These are phyloP conservation scores for Noturus placidus DNA, from an alignment of 2,113 vertebrate species.

Conservation along the genomic window DNA sequence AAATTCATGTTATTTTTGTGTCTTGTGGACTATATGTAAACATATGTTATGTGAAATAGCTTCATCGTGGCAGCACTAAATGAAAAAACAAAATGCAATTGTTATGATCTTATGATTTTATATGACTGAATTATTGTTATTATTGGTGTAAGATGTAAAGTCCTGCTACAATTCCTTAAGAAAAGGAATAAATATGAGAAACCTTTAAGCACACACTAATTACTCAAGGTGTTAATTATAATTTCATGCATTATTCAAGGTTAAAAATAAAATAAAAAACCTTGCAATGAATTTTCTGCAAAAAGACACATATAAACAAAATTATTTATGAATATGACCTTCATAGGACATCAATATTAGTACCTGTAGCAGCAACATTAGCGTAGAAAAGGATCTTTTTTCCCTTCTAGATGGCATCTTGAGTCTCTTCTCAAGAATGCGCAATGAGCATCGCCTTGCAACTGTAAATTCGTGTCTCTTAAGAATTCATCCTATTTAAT, in stretches of 20 bases:
- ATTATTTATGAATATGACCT: not conserved
- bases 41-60: too few species aligned
- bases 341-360: not conserved
- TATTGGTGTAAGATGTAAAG: not conserved
- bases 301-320: not conserved
- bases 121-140: too few species aligned
- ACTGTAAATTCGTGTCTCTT: conserved; percentile 40
- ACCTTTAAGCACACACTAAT: not conserved
- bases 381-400: not conserved
- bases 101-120: too few species aligned
- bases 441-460: conserved; percentile 39
- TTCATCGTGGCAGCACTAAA: too few species aligned
- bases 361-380: not conserved
- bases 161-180: not conserved
- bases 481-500: conserved; percentile 32
- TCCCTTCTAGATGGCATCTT: not conserved
- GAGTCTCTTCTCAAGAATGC: conserved; percentile 33
- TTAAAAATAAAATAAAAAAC: too few species aligned
- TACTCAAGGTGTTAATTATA: not conserved
- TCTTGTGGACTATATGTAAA: too few species aligned
- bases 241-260: not conserved
- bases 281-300: not conserved
- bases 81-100: too few species aligned
- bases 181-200: not conserved
- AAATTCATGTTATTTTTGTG: too few species aligned